Evolutionary conservation across 1,140 invertebrate species (phyloP).

Genomic region (Leguminivora glycinivorella): DNA sequence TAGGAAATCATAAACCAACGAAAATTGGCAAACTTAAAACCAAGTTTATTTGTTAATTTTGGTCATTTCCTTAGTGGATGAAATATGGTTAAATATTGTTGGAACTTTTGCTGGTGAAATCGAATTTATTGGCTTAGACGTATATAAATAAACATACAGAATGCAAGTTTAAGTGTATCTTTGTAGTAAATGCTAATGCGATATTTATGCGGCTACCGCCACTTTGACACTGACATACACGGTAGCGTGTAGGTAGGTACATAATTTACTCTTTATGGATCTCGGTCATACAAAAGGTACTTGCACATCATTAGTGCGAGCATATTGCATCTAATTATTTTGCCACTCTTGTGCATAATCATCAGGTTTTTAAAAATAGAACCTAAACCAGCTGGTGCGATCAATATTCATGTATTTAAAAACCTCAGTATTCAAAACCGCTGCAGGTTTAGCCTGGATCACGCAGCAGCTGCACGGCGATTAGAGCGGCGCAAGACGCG

Average conservation of each 20-base stretch:
- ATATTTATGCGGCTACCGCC: no score
- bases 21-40: constrained; percentile 68
- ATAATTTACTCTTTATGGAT: no score
- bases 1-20: constrained; percentile 47
- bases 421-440: background rate
- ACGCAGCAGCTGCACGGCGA: constrained; percentile 13
- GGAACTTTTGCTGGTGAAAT: constrained; percentile 5
- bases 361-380: no score
- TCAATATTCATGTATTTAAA: no score
- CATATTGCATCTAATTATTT: no score
- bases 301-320: no score
- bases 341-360: no score
- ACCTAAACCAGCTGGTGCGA: no score
- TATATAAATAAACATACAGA: background rate
- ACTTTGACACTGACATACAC: no score
- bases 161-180: background rate
- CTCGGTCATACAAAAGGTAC: no score
- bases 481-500: constrained; percentile 32
- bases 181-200: no score
- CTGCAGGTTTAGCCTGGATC: background rate
- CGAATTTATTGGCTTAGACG: constrained; percentile 3
- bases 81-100: constrained; percentile 15
- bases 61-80: constrained; percentile 26
- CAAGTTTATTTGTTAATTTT: constrained; percentile 39
- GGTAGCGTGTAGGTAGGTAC: no score